A percentile compares a stretch with the other conserved stretches of the same genome.
Evolutionary conservation across 2,888 invertebrate genomes (phyloP).

Genomic region (Rhingia rostrata): DNA sequence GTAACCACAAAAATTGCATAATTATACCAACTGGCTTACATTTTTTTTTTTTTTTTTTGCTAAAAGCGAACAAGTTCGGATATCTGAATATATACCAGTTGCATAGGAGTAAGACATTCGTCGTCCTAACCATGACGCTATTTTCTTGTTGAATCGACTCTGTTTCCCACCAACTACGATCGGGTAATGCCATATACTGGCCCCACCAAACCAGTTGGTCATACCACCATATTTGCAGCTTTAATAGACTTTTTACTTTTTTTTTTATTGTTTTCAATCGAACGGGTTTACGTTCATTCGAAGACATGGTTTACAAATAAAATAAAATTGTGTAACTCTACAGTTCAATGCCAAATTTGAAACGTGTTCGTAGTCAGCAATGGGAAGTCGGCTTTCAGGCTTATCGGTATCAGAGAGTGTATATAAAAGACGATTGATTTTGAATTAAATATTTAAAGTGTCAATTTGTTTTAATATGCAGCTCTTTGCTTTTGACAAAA

Average conservation of each 20-base stretch:
- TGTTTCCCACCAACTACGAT: not conserved
- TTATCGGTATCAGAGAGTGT: not conserved
- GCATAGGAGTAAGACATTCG: constrained; percentile 6
- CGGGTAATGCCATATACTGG: constrained; percentile 7
- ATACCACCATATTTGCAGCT: constrained; percentile 6
- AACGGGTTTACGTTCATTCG: constrained; percentile 12
- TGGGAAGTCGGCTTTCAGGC: not conserved
- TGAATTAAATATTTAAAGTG: not conserved
- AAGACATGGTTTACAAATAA: constrained; percentile 9
- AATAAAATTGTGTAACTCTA: constrained; percentile 30
- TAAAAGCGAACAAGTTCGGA: constrained; percentile 3
- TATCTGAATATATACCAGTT: not conserved
- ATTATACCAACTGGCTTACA: too few relatives aligned
- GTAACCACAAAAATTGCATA: too few relatives aligned
- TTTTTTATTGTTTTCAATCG: constrained; percentile 1
- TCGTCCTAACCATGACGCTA: constrained; percentile 16
- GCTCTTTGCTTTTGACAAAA: too few relatives aligned
- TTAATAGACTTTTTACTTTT: constrained; percentile 1
- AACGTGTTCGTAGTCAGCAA: constrained; percentile 23
- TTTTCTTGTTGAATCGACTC: constrained; percentile 2
- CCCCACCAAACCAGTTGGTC: constrained; percentile 15
- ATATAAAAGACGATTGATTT: too few relatives aligned
- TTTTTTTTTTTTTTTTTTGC: not conserved
- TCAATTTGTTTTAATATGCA: not conserved
- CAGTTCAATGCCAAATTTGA: constrained; percentile 51